These are phyloP conservation scores for Cheilosia urbana DNA, from an alignment of 2,888 invertebrate genomes.

Conservation along the genomic window DNA sequence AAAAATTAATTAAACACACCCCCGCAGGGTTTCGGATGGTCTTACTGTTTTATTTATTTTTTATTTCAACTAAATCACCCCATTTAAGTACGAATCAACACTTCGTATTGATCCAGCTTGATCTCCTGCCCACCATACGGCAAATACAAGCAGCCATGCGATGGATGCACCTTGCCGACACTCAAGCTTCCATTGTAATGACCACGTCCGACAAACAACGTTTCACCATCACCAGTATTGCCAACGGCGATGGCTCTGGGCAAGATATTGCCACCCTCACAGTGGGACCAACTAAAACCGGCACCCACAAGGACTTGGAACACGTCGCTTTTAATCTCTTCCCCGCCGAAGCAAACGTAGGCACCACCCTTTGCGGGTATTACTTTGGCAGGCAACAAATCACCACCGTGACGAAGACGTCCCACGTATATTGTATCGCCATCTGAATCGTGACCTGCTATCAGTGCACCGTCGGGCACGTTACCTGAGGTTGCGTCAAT, in stretches of 20 bases:
- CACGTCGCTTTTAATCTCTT: constrained; percentile 84
- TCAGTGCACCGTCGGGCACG: constrained; percentile 79
- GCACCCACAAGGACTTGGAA: constrained; percentile 83
- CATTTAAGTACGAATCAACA: constrained; percentile 84
- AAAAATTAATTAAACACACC: constrained; percentile 27
- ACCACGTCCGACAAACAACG: constrained; percentile 85
- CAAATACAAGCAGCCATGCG: constrained; percentile 87
- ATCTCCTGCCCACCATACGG: constrained; percentile 89
- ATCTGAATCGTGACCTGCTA: constrained; percentile 78
- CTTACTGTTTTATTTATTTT: constrained; percentile 1
- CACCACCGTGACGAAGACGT: constrained; percentile 78
- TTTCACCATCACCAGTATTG: constrained; percentile 84
- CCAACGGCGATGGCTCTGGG: constrained; percentile 80
- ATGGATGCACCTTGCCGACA: constrained; percentile 86
- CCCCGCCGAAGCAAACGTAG: constrained; percentile 84
- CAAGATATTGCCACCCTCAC: constrained; percentile 77
- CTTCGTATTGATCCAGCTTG: constrained; percentile 88
- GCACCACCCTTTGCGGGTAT: constrained; percentile 85
- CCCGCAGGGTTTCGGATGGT: background rate
- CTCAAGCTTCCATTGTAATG: constrained; percentile 83
- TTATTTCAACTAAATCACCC: constrained; percentile 5
- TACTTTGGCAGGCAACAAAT: constrained; percentile 86
- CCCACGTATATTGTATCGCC: constrained; percentile 79
- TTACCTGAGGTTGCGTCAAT: constrained; percentile 77
- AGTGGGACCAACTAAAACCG: constrained; percentile 79